Base-by-base conservation (phyloP, 2,113 vertebrate genomes). In the Zapornia atra region DNA sequence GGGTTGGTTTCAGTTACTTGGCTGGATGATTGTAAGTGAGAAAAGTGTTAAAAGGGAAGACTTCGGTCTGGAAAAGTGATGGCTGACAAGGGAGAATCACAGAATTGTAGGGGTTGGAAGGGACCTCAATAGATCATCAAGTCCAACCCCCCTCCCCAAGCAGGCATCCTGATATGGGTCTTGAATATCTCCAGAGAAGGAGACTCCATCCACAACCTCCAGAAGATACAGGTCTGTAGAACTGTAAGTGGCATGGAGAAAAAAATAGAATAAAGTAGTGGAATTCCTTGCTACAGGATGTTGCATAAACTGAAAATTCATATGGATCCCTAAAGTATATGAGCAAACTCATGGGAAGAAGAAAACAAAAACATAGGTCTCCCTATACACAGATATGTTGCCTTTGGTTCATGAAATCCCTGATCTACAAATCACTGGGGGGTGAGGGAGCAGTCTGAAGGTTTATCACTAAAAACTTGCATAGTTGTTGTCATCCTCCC, bases 191-290 rank as follows among this genome's bases (percentile, higher is more conserved):
- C 44, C 42, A 42, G 15, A 42, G 44, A 46, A 46, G 17, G 44
- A 46, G 44, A 46, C 44, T 46, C 44, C 44, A 46, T 46, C 17
- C 44, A 46, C 44, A 46, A 46, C 44, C 17, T 46, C 44, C 44
- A 46, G 44, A 82, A 75, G 18, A 53, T n/a, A 70, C 2, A 18
- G 0, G 0, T 54, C n/a, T 63, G 6, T 46, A 21, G 68, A 72
- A 60, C 29, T 64, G 3, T 73, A 73, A 61, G 11, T 25, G 38
- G 10, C 13, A 80, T 3, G 29, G 4, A 24, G 28, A 11, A 76
- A 82, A 94, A 53, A 2, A 71, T 15, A 48, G 10, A 65, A 51
- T 54, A 34, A 86, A 88, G 29, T 38, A 53, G 50, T 19, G 11
- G 24, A 91, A 42, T 10, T 38, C 22, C 26, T 79, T 85, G 20